These are phyloP conservation scores for Bursaphelenchus okinawaensis DNA, from an alignment of 2,888 invertebrate species.

Conservation along the genomic window DNA sequence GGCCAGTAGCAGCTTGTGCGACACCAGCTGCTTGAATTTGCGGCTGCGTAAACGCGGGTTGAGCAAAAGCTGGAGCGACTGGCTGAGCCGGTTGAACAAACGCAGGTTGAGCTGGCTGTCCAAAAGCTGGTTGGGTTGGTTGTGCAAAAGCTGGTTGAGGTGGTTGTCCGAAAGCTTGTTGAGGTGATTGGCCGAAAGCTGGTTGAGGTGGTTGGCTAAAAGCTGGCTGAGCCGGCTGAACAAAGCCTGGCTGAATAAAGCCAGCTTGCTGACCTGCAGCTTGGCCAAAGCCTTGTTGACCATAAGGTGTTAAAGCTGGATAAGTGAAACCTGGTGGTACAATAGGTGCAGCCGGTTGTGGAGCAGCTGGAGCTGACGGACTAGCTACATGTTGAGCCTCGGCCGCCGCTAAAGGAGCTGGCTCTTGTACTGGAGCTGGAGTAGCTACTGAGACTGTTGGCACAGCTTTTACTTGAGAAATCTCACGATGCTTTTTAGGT, in stretches of 20 bases:
- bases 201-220: not conserved
- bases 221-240: not conserved
- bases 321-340: not conserved
- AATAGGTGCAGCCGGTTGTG: not conserved
- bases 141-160: not conserved
- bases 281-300: too few species aligned
- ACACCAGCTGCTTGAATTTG: not conserved
- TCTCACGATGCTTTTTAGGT: not conserved
- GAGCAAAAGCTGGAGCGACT: not conserved
- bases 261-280: not conserved
- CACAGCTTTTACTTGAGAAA: not conserved
- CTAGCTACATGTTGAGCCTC: not conserved
- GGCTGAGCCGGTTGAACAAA: not conserved
- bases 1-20: not conserved
- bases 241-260: not conserved
- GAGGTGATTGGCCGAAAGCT: not conserved
- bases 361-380: not conserved
- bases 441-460: not conserved
- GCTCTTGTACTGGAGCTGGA: not conserved
- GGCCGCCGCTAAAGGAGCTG: not conserved
- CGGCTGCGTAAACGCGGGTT: too few species aligned
- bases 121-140: not conserved
- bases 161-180: not conserved
- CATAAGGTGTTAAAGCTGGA: not conserved
- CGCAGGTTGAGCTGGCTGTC: not conserved